Evolutionary conservation across 1,140 invertebrate species (phyloP), one percentile per base, ranked within the genome.

Genomic region (Colletes latitarsis): DNA sequence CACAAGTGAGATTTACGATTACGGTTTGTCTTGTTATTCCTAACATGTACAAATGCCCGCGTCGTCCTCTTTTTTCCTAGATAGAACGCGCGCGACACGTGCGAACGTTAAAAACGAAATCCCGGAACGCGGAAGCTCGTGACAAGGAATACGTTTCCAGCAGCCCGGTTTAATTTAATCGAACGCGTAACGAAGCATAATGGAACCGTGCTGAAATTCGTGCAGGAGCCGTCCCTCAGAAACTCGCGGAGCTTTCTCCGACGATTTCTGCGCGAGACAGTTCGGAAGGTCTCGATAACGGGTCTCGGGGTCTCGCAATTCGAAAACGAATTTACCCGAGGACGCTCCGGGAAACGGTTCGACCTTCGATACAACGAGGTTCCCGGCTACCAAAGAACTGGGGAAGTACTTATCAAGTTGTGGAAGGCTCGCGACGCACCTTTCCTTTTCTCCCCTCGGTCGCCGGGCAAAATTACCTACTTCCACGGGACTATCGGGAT

Each of bases 401-500:
- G 63, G 30, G 30, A 75, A 75, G 71, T 80, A 80, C 78, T 80
- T 80, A 80, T 80, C 78, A 68, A 80, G 78, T 80, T 80, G 78
- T 67, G 72, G 71, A 75, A 60, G 64, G 72, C 78, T 75, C 46
- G 68, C 55, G 46, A 15, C 30, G 41, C 19, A 6, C 49, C 53
- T 80, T 58, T 57, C 70, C 55, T 60, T 68, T 52, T 17, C 58
- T 30, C 64, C 43, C 63, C 14, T 10, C n/a, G 30, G 19, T 70
- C 15, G 39, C 4, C 66, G 30, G 63, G 77, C 78, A 67, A 84
- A 89, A 89, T 89, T 89, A 89, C 88, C 86, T 80, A 83, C 79
- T 84, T 86, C 79, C 77, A 79, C 72, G 86, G 75, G 82, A 84
- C 86, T 89, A 83, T 87, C 83, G 84, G 69, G 85, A 86, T 87